Base-by-base conservation (phyloP, 2,888 invertebrate species). In the Drosophila nr. fundita region DNA sequence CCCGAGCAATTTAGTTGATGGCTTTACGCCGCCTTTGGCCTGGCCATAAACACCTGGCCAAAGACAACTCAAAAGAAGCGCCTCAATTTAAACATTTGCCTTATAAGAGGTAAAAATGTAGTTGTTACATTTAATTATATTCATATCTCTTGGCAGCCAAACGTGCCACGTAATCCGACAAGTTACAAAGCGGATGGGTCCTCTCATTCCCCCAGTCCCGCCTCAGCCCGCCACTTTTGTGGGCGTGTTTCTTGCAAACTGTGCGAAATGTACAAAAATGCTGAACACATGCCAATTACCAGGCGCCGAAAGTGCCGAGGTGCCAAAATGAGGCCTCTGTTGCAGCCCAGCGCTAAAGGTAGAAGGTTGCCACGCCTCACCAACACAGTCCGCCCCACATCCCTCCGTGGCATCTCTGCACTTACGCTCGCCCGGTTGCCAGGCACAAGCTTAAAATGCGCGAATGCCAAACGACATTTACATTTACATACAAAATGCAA, bases 201-300 rank as follows among this genome's bases (percentile, higher is more conserved):
- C 27, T 11, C 54, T 11, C 27, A 53, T 27, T 13, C 7, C 15
- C 21, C 52, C 5, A 29, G 10, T 0, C 3, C 24, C 59, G 27
- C 24, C 29, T 10, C 18, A 6, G 36, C 5, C 10, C 50, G 3
- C 6, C 18, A 10, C 21, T n/a, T 40, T 72, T 32, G 50, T 69
- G 69, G 69, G 69, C 57, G 76, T 78, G 75, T 65, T 82, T 79
- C 73, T 78, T 87, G 85, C 85, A 68, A 89, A 82, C 82, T 72
- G 82, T 82, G 90, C 85, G 88, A 85, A 85, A 70, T 84, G 80
- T 84, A 85, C 87, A 78, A 87, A 85, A 85, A 85, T 87, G 85
- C 89, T 87, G 87, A 87, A 87, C 87, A 88, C 89, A 87, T 87
- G 90, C 87, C 87, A 87, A 87, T 87, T 87, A 87, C 86, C 83